Percentiles rank a stretch among this genome's conserved stretches.
Conservation (phyloP, 2,888 invertebrate genomes). For the Tromatobia lineatoria region DNA sequence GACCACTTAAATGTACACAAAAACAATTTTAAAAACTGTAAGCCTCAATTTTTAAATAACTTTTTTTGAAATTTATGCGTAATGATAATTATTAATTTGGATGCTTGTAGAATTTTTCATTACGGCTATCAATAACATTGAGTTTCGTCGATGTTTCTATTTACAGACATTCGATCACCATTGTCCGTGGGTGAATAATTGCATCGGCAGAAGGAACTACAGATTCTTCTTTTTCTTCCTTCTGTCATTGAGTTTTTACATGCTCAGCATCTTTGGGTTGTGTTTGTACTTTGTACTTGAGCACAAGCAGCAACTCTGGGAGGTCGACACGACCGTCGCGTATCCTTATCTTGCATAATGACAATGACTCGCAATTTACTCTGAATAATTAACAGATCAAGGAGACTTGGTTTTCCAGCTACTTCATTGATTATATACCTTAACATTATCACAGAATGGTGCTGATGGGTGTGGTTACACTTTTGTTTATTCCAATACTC, state of each 20-base stretch:
- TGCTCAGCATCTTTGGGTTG: conserved; percentile 98
- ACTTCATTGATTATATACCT: conserved; percentile 74
- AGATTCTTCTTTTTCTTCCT: conserved; percentile 99
- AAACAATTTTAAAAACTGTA: no score
- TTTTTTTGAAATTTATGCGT: no score
- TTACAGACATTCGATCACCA: conserved; percentile 99
- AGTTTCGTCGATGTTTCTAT: conserved; percentile 56
- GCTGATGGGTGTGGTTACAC: conserved; percentile 95
- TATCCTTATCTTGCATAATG: conserved; percentile 88
- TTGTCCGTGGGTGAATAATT: conserved; percentile 99
- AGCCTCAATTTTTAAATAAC: no score
- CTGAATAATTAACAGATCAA: neutral
- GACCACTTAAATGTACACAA: no score
- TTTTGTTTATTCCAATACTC: conserved; percentile 98
- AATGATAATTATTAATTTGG: no score
- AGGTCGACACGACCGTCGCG: conserved; percentile 94
- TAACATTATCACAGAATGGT: conserved; percentile 89
- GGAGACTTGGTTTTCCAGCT: neutral
- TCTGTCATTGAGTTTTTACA: conserved; percentile 97
- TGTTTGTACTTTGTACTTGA: conserved; percentile 97
- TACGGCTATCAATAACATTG: conserved; percentile 2
- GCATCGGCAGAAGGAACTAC: conserved; percentile 98
- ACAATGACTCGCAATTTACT: conserved; percentile 26
- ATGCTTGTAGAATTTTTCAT: no score
- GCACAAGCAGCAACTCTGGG: conserved; percentile 92